Base-by-base conservation (phyloP, 1,140 invertebrate genomes). In the Scaptomyza montana region DNA sequence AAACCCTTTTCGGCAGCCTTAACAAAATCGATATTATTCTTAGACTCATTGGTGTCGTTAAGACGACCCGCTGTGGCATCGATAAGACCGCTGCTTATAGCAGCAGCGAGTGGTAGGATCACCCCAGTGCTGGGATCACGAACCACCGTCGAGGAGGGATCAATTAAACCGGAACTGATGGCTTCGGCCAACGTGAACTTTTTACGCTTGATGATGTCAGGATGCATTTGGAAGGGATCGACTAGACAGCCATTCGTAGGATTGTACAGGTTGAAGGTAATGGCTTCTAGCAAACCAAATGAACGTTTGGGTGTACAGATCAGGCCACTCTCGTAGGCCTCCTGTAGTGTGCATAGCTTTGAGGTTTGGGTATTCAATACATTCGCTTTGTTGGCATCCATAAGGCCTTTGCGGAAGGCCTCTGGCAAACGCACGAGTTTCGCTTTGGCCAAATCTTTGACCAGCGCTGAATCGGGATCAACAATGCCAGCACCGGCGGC, bases 1-100 rank as follows among this genome's bases (percentile, higher is more conserved):
- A 96, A 95, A 86, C 97, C 97, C 92, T 95, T 95, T 90, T 98
- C 96, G 90, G 95, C 94, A 80, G 98, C 98, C 93, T 98, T 97
- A 67, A 96, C 93, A 90, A 98, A 95, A 93, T 97, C 96, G 78
- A 97, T 93, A 89, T 94, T 93, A 80, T 94, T 93, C 80, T 94
- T 94, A 64, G 93, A 93, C 89, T 96, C 94, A 68, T 94, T 93
- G 85, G 94, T 92, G 89, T 95, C 94, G 60, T 94, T 93, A 77
- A 97, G 93, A 90, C 94, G 95, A 75, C 97, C 97, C 82, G 93
- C 93, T 45, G 93, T 84, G 62, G 95, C 94, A 92, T 98, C 97
- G 78, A 98, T 94, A 47, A 97, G 93, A 54, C 96, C 94, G 68
- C 94, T 94, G 80, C 94, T 93, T 51, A 99, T 95, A 62, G 97